Conservation (phyloP, 2,113 vertebrate species). For the Rynchops niger region DNA sequence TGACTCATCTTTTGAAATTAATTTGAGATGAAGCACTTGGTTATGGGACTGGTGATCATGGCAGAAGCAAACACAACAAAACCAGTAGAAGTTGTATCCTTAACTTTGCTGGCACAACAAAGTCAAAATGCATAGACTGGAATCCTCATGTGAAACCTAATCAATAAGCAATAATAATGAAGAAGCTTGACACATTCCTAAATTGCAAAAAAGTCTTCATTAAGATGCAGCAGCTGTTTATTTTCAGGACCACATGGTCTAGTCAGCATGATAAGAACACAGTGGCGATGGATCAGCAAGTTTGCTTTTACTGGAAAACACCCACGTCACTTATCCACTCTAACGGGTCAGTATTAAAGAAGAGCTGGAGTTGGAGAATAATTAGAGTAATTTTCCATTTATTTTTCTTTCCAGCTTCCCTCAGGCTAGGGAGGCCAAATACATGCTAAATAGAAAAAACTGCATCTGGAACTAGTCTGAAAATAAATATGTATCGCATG, state of each 20-base stretch:
- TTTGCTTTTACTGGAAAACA: constrained; percentile 20
- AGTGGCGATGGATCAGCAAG: constrained; percentile 14
- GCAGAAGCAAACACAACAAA: neutral
- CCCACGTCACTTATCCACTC: neutral
- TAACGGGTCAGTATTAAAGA: neutral
- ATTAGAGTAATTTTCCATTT: constrained; percentile 37
- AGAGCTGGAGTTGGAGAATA: constrained; percentile 27
- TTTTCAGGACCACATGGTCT: constrained; percentile 24
- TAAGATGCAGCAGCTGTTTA: constrained; percentile 39
- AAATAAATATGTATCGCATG: constrained; percentile 20
- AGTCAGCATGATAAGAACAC: constrained; percentile 26
- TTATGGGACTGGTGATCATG: neutral
- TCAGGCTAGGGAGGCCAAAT: constrained; percentile 32
- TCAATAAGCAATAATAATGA: neutral
- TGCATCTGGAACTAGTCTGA: constrained; percentile 35
- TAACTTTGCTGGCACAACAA: neutral
- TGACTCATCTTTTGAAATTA: neutral
- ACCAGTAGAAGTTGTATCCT: neutral
- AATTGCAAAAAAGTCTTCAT: constrained; percentile 22
- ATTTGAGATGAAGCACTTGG: neutral
- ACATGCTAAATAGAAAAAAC: neutral
- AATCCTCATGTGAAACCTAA: neutral
- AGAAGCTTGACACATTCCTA: neutral
- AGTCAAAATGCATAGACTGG: neutral
- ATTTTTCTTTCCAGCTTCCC: constrained; percentile 4